Evolutionary conservation across 2,113 vertebrate genomes (phyloP), one percentile per base, ranked within the genome.

Genomic region (Xenopus laevis): DNA sequence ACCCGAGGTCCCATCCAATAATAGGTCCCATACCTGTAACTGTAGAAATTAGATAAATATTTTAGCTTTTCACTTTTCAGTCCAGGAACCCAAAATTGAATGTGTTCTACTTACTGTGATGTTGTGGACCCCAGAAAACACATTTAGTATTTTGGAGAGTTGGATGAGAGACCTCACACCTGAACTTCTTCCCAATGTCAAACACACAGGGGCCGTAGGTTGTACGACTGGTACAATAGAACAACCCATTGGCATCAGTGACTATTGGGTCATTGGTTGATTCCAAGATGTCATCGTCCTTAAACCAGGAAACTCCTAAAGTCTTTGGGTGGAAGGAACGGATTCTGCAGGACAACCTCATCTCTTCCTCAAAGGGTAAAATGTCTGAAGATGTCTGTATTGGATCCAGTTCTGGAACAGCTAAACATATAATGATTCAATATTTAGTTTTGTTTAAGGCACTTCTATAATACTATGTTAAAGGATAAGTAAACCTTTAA

Each of bases 281-380:
- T 65, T 17, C 11, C n/a, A 70, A 4, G 21, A 45, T 0, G 2
- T 68, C 13, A 16, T 21, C 16, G n/a, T 65, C 57, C 55, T 47
- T 55, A 53, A 44, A 70, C 74, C 74, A 77, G 21, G 45, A 33
- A 44, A 77, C 47, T 71, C n/a, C 18, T 45, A 71, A 15, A 12
- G 18, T 2, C 57, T 40, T 15, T 64, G 74, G 74, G 44, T 71
- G 67, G 20, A 68, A 77, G 33, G 74, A 77, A 61, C 71, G 50
- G 23, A 77, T 63, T 64, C 59, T 47, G 15, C 74, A 77, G 3
- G 66, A 57, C 16, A 68, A 13, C 5, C 1, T 16, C 12, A 52
- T 9, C 16, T n/a, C 15, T 21, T 64, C 67, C 3, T 55, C 74
- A 17, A n/a, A 47, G 18, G 50, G 12, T 21, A 61, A 30, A 33